Conservation (phyloP, 92 coral and sea anemone species). For the Palythoa grandiflora region DNA sequence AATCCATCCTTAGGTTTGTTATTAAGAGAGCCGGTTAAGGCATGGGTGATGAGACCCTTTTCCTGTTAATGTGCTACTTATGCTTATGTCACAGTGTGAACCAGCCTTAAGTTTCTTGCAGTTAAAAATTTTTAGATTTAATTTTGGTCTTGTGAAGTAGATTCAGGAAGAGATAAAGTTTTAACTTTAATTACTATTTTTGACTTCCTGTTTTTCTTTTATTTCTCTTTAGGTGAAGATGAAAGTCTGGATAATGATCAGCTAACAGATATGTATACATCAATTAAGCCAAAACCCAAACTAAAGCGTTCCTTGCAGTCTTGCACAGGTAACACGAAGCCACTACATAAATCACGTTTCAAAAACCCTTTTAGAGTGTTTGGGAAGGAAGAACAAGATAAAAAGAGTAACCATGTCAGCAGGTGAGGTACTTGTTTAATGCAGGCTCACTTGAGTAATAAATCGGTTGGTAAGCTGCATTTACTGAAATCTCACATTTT, state of each 20-base stretch:
- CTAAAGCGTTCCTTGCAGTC: neutral
- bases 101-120: too few species aligned
- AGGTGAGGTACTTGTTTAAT: neutral
- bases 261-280: constrained; percentile 75
- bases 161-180: too few species aligned
- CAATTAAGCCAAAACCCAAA: constrained; percentile 47
- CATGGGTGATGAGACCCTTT: too few species aligned
- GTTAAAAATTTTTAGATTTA: too few species aligned
- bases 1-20: too few species aligned
- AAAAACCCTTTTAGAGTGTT: constrained; percentile 72
- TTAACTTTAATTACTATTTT: too few species aligned
- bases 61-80: too few species aligned
- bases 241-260: constrained; percentile 72
- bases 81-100: too few species aligned
- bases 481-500: neutral
- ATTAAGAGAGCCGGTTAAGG: too few species aligned
- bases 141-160: too few species aligned
- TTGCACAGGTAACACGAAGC: neutral
- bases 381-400: neutral
- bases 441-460: neutral
- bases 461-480: neutral
- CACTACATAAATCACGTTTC: constrained; percentile 50
- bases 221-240: constrained; percentile 41
- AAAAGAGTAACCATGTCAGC: constrained; percentile 11
- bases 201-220: neutral